phyloP scores from a whole-genome alignment of 2,888 invertebrate species.

The Prenolepis imparis region DNA sequence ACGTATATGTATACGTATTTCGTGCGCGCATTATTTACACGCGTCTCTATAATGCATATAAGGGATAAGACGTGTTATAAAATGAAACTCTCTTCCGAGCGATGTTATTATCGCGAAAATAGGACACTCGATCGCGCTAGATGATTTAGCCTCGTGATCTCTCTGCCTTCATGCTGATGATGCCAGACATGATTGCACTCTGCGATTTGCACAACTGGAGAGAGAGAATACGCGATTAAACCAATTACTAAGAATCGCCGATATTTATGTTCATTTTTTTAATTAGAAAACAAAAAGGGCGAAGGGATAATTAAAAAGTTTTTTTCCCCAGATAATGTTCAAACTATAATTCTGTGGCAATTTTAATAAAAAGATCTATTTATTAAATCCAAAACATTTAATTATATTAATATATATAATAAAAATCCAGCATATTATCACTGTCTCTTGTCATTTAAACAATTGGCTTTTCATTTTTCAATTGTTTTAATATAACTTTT shows the following conservation, averaged over 20 bases:
- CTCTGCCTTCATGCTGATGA: not conserved
- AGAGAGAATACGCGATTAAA: constrained; percentile 19
- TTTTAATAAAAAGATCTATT: not conserved
- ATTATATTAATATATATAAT: constrained; percentile 2
- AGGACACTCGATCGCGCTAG: not conserved
- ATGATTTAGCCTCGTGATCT: constrained; percentile 13
- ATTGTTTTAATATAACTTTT: not conserved
- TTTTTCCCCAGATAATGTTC: not conserved
- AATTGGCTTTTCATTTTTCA: not conserved
- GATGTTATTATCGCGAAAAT: constrained; percentile 35
- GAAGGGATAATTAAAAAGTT: not conserved
- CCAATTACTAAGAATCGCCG: not conserved
- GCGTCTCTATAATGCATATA: constrained; percentile 31
- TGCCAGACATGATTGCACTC: not conserved
- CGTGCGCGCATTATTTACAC: constrained; percentile 54
- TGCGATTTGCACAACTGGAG: not conserved
- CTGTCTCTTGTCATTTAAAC: not conserved
- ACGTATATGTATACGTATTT: constrained; percentile 7
- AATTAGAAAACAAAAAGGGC: not conserved
- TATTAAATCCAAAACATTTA: not conserved
- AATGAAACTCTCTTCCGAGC: constrained; percentile 6
- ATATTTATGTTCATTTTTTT: not conserved
- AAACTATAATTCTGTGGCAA: not conserved
- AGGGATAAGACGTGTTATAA: not conserved
- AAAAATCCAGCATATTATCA: not conserved